phyloP scores from a whole-genome alignment of 2,888 invertebrate genomes.

The Diadegma fenestrale region DNA sequence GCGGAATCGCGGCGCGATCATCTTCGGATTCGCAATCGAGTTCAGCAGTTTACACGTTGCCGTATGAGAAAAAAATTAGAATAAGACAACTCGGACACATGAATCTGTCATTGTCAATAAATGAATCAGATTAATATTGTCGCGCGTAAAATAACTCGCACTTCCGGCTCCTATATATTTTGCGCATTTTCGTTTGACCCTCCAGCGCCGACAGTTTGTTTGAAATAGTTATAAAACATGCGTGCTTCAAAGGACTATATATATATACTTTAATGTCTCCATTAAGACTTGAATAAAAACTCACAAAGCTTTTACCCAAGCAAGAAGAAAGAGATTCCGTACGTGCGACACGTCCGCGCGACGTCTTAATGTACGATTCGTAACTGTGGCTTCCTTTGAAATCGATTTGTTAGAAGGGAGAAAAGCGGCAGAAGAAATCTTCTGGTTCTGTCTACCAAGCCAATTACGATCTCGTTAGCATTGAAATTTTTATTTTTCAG shows the following conservation, averaged over 20 bases:
- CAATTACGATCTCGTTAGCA: neutral
- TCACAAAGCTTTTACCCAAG: conserved; percentile 14
- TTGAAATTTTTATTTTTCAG: neutral
- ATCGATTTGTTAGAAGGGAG: conserved; percentile 1
- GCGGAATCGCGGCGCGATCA: neutral
- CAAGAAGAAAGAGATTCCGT: conserved; percentile 5
- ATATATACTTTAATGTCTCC: conserved; percentile 21
- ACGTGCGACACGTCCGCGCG: conserved; percentile 7
- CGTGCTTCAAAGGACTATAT: neutral
- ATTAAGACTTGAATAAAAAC: conserved; percentile 16
- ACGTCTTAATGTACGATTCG: conserved; percentile 3
- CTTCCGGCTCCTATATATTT: conserved; percentile 11
- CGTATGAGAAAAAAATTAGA: neutral
- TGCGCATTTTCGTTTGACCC: conserved; percentile 2
- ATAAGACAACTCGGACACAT: neutral
- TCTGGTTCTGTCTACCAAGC: neutral
- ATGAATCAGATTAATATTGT: neutral
- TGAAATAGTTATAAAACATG: conserved; percentile 14
- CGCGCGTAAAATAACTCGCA: neutral
- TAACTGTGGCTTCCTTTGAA: neutral
- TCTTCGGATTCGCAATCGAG: neutral
- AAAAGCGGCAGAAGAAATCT: neutral
- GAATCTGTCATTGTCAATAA: neutral
- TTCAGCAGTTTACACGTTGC: neutral
- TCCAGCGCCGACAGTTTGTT: conserved; percentile 11